Conservation (phyloP, 2,888 invertebrate species). For the Pyrrhia umbra region DNA sequence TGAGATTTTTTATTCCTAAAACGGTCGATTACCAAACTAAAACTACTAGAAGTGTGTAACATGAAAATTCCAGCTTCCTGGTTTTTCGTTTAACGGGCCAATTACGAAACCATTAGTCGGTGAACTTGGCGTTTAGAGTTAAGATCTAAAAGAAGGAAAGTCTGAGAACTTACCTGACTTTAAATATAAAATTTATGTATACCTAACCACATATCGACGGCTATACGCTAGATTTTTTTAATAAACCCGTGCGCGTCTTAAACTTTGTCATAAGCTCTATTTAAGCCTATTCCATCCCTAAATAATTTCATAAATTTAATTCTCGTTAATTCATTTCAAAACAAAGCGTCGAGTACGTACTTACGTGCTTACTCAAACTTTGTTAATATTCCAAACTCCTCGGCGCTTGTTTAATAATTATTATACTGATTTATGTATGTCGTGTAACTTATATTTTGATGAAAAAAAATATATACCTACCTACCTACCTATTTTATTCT, state of each 20-base stretch:
- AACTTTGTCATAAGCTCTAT: background rate
- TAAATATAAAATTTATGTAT: no score
- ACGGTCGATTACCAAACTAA: no score
- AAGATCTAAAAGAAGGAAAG: no score
- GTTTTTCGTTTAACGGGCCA: no score
- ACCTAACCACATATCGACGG: background rate
- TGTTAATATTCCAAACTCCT: constrained; percentile 21
- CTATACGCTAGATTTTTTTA: background rate
- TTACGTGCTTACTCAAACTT: constrained; percentile 13
- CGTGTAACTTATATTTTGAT: background rate
- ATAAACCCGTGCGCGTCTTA: background rate
- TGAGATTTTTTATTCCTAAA: no score
- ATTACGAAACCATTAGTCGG: no score
- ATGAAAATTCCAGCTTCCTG: no score
- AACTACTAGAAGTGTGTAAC: no score
- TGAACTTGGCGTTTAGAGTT: no score
- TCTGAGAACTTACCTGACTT: no score
- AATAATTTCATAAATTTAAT: background rate
- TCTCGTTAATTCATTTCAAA: background rate
- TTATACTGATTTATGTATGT: background rate
- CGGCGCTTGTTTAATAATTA: background rate
- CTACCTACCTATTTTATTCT: no score
- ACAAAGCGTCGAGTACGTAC: background rate
- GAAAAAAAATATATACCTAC: no score
- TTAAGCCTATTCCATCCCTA: background rate